These are phyloP conservation scores for Ecliptopera silaceata DNA, from an alignment of 2,888 invertebrate genomes.

Conservation along the genomic window DNA sequence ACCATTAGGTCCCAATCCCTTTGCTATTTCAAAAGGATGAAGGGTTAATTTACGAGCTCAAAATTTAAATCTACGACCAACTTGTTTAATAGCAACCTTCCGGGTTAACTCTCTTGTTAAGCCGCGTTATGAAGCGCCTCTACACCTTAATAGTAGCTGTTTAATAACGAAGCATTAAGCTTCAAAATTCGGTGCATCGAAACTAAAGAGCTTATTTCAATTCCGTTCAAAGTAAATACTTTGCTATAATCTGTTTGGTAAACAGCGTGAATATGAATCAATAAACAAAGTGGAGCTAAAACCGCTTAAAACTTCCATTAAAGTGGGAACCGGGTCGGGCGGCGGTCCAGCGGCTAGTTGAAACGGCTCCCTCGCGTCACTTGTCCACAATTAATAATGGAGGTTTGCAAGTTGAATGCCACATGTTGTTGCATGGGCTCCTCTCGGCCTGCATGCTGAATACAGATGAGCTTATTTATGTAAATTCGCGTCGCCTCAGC, in stretches of 20 bases:
- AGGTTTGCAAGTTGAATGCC: constrained; percentile 77
- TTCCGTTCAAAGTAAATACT: constrained; percentile 3
- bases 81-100: constrained; percentile 75
- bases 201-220: constrained; percentile 26
- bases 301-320: constrained; percentile 60
- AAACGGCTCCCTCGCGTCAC: constrained; percentile 64
- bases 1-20: constrained; percentile 81
- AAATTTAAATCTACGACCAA: constrained; percentile 82
- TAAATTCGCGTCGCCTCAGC: constrained; percentile 68
- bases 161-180: constrained; percentile 15
- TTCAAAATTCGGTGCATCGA: constrained; percentile 39
- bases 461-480: constrained; percentile 81
- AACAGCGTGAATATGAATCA: constrained; percentile 50
- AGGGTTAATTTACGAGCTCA: constrained; percentile 82
- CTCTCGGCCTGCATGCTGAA: constrained; percentile 71
- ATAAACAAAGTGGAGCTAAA: constrained; percentile 51
- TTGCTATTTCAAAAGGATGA: constrained; percentile 82
- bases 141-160: constrained; percentile 17
- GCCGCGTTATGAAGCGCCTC: constrained; percentile 62
- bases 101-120: constrained; percentile 75
- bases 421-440: constrained; percentile 78
- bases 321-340: constrained; percentile 58
- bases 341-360: constrained; percentile 41
- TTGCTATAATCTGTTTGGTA: constrained; percentile 34
- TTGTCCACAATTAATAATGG: constrained; percentile 79